phyloP scores from a whole-genome alignment of 92 coral and sea anemone genomes.

The Bergia sp. region DNA sequence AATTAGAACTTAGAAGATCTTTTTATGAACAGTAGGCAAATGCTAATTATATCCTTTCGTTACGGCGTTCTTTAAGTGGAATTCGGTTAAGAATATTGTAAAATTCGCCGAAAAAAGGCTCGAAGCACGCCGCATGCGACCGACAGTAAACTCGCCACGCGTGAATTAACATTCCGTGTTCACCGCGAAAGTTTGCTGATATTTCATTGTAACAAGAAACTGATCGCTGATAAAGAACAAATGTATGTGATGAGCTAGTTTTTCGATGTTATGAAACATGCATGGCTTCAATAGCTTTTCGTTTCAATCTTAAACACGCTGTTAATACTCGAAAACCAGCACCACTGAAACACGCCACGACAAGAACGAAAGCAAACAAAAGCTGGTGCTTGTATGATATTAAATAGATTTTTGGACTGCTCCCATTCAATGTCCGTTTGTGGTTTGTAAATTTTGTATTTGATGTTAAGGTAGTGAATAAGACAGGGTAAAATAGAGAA shows the following conservation, averaged over 20 bases:
- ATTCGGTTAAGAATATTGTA: background rate
- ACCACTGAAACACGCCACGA: slow-evolving; percentile 17
- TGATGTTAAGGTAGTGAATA: background rate
- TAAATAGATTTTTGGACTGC: background rate
- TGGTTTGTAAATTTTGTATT: slow-evolving; percentile 3
- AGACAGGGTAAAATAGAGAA: background rate
- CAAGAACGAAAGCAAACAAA: slow-evolving; percentile 44
- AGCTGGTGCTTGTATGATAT: slow-evolving; percentile 13
- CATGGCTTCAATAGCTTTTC: background rate
- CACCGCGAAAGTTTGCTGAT: background rate
- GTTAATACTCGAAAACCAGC: slow-evolving; percentile 11
- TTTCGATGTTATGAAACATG: background rate
- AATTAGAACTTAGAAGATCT: background rate
- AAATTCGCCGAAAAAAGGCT: background rate
- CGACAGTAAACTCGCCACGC: background rate
- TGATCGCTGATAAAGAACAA: background rate
- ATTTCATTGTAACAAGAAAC: background rate
- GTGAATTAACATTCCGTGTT: slow-evolving; percentile 20
- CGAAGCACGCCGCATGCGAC: background rate
- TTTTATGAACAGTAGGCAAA: background rate
- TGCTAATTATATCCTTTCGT: background rate
- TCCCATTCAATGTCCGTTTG: background rate
- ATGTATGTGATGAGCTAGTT: background rate
- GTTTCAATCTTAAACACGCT: background rate
- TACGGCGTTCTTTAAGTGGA: background rate